Conservation (phyloP, 2,797 vertebrate species). For the Ptychobarbus kaznakovi region DNA sequence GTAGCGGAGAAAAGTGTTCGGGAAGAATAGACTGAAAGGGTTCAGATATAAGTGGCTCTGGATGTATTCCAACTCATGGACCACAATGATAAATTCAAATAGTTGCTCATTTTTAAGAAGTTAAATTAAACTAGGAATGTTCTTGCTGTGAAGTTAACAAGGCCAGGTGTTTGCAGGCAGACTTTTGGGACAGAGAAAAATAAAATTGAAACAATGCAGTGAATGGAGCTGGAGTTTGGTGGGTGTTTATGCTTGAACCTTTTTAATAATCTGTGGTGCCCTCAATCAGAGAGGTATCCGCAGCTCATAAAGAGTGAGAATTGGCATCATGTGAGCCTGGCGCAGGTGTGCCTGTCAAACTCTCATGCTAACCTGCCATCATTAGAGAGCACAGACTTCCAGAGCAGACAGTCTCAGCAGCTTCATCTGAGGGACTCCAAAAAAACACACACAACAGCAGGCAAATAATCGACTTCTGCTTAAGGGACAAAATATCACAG, state of each 20-base stretch:
- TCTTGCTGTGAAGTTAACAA: slow-evolving; percentile 27
- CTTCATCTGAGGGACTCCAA: slow-evolving; percentile 17
- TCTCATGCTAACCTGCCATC: not conserved
- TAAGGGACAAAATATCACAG: slow-evolving; percentile 34
- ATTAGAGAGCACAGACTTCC: slow-evolving; percentile 33
- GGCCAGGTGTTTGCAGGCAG: slow-evolving; percentile 40
- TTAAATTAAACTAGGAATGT: slow-evolving; percentile 34
- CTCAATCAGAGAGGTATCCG: slow-evolving; percentile 29
- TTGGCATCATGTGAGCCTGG: slow-evolving; percentile 33
- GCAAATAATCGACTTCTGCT: slow-evolving; percentile 31
- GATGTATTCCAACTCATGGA: slow-evolving; percentile 27
- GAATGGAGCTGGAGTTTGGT: slow-evolving; percentile 26
- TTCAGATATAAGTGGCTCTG: slow-evolving; percentile 20
- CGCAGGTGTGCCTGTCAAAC: slow-evolving; percentile 40
- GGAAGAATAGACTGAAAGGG: not conserved
- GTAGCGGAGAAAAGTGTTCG: not conserved
- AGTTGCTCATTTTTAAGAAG: slow-evolving; percentile 25
- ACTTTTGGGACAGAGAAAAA: slow-evolving; percentile 3
- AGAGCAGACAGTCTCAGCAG: slow-evolving; percentile 32
- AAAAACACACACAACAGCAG: slow-evolving; percentile 45
- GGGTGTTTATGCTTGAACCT: slow-evolving; percentile 21
- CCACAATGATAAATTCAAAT: slow-evolving; percentile 30
- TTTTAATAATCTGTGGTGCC: slow-evolving; percentile 30
- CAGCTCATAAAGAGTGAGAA: slow-evolving; percentile 21
- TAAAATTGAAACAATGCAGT: slow-evolving; percentile 8